Evolutionary conservation across 2,888 invertebrate genomes (phyloP).

Genomic region (Spodoptera littoralis): DNA sequence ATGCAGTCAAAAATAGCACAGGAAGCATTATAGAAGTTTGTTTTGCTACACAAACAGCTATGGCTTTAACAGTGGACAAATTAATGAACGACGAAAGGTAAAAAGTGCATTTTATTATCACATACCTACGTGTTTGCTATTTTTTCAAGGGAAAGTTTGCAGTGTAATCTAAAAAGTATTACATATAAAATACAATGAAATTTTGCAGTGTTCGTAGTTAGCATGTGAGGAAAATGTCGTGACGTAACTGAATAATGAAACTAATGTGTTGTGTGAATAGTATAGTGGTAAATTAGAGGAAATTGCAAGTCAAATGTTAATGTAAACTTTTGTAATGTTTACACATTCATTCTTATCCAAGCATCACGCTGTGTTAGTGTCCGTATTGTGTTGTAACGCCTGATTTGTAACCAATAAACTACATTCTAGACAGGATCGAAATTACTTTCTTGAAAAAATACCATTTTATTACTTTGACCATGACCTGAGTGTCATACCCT

Average conservation of each 20-base stretch:
- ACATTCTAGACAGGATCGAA: slow-evolving; percentile 14
- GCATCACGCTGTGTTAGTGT: slow-evolving; percentile 14
- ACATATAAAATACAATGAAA: slow-evolving; percentile 27
- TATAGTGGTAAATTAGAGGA: slow-evolving; percentile 17
- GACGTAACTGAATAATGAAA: slow-evolving; percentile 38
- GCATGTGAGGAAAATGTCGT: slow-evolving; percentile 24
- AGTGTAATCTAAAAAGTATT: slow-evolving; percentile 27
- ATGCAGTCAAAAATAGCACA: slow-evolving; percentile 53
- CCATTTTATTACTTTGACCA: slow-evolving; percentile 32
- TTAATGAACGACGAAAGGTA: slow-evolving; percentile 85
- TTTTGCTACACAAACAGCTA: slow-evolving; percentile 58
- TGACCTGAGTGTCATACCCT: slow-evolving; percentile 30
- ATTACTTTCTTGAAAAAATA: slow-evolving; percentile 12
- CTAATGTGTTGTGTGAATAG: slow-evolving; percentile 7
- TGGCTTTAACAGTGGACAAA: slow-evolving; percentile 83
- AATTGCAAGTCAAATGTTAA: slow-evolving; percentile 24
- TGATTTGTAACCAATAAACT: slow-evolving; percentile 12
- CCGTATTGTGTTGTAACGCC: slow-evolving; percentile 15
- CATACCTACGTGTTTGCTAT: slow-evolving; percentile 56
- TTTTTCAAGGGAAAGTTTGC: slow-evolving; percentile 77
- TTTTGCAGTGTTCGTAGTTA: slow-evolving; percentile 27
- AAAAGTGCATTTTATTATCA: slow-evolving; percentile 36
- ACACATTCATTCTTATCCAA: slow-evolving; percentile 30
- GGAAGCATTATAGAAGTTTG: slow-evolving; percentile 42
- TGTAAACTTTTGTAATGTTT: slow-evolving; percentile 45